phyloP scores from a whole-genome alignment of 2,888 invertebrate species.

The Neocrepidodera transversa region DNA sequence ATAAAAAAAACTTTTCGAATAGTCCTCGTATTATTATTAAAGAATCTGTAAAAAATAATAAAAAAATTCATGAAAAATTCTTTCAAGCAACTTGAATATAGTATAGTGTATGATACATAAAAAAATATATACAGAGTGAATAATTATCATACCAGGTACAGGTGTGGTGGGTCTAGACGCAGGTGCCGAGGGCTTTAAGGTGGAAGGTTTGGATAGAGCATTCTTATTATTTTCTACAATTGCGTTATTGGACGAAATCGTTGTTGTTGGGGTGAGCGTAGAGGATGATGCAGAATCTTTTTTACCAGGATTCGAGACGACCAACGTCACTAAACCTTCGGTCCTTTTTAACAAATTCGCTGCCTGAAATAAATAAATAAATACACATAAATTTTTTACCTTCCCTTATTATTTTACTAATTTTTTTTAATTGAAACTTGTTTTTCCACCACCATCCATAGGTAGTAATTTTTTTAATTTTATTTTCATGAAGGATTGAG shows the following conservation, averaged over 20 bases:
- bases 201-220: constrained; percentile 39
- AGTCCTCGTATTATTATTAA: no score
- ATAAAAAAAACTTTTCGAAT: no score
- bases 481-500: no score
- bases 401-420: no score
- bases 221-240: constrained; percentile 39
- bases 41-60: no score
- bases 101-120: constrained; percentile 2
- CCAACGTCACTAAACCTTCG: constrained; percentile 83
- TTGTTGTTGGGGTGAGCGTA: constrained; percentile 36
- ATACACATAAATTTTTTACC: no score
- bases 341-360: constrained; percentile 84
- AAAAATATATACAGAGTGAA: constrained; percentile 1
- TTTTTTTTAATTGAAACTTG: no score
- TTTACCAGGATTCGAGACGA: constrained; percentile 85
- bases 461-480: no score
- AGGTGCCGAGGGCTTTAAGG: constrained; percentile 49
- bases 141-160: constrained; percentile 54
- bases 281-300: constrained; percentile 61
- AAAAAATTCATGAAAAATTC: no score
- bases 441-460: no score
- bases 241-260: constrained; percentile 30
- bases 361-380: constrained; percentile 66
- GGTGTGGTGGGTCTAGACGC: constrained; percentile 57
- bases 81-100: no score